These are phyloP conservation scores for Sebastes jordani DNA, from an alignment of 2,797 vertebrate genomes.

Conservation along the genomic window DNA sequence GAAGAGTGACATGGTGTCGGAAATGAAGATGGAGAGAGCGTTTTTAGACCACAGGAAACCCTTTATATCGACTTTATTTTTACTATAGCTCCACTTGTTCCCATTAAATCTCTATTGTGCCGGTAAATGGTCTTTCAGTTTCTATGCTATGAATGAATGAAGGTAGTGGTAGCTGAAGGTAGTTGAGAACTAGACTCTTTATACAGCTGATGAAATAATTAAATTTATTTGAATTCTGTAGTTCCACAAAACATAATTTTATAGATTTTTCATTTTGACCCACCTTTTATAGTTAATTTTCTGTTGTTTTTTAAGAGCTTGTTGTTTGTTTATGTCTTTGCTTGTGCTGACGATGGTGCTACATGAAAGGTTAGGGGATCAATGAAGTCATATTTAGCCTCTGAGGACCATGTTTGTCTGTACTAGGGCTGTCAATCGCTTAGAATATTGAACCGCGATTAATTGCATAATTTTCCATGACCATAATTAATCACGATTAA, in stretches of 20 bases:
- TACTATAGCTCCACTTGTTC: background rate
- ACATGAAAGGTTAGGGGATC: background rate
- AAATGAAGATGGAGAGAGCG: background rate
- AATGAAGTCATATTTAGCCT: background rate
- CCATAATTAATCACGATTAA: no score
- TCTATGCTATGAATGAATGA: background rate
- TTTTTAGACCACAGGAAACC: background rate
- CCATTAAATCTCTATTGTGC: background rate
- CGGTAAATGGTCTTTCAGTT: background rate
- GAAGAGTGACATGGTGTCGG: background rate
- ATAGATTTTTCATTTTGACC: background rate
- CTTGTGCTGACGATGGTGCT: background rate
- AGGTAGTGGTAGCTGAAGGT: background rate
- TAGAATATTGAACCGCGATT: background rate
- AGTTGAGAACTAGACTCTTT: background rate
- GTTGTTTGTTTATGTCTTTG: background rate
- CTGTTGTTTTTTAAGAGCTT: rapidly evolving
- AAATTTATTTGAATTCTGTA: background rate
- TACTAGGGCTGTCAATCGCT: background rate
- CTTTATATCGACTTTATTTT: background rate
- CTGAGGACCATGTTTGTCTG: background rate
- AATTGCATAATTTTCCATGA: rapidly evolving
- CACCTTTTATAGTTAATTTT: background rate
- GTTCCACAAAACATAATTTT: background rate
- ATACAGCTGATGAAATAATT: background rate